Base-by-base conservation (phyloP, 2,888 invertebrate genomes). In the Zaprionus lineosus region DNA sequence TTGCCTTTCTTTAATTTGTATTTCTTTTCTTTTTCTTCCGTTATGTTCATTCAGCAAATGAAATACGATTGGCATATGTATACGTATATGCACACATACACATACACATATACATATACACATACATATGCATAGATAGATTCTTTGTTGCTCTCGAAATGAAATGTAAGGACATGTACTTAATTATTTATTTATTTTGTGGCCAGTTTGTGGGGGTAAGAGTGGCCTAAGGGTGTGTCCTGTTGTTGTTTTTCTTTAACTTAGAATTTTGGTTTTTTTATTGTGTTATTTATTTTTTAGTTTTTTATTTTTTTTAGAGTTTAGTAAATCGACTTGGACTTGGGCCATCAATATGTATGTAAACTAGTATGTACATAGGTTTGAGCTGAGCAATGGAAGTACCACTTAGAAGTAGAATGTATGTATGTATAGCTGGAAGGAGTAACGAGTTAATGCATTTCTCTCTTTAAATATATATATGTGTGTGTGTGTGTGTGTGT, bases 101-200 rank as follows among this genome's bases (percentile, higher is more conserved):
- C 59, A 76, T 64, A 59, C 44, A 60, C 51, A 41, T 47, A 48
- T 46, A 48, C 34, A 51, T 31, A 50, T 39, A 28, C 53, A 7
- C 48, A 24, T 31, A n/a, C n/a, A n/a, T n/a, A n/a, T n/a, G n/a
- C n/a, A n/a, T n/a, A n/a, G n/a, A n/a, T n/a, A n/a, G n/a, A 12
- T 57, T 39, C 16, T 2, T 2, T 21, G 39, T 39, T 29, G 5
- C 12, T 28, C 28, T 34, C 48, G 39, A 56, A 71, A 65, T 84
- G 77, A 68, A 65, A 76, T 68, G 26, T 76, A 64, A 84, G 52
- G 55, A 62, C 57, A 75, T 64, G 68, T 44, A 53, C 64, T 67
- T 64, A 72, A 52, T 18, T 56, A 58, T 71, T 60, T 43, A 26
- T 56, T 29, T 34, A 21, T 34, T 63, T 59, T 48, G 21, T 55